These are phyloP conservation scores for Coptodon bakossiorum DNA, from an alignment of 2,113 vertebrate genomes.

Conservation along the genomic window DNA sequence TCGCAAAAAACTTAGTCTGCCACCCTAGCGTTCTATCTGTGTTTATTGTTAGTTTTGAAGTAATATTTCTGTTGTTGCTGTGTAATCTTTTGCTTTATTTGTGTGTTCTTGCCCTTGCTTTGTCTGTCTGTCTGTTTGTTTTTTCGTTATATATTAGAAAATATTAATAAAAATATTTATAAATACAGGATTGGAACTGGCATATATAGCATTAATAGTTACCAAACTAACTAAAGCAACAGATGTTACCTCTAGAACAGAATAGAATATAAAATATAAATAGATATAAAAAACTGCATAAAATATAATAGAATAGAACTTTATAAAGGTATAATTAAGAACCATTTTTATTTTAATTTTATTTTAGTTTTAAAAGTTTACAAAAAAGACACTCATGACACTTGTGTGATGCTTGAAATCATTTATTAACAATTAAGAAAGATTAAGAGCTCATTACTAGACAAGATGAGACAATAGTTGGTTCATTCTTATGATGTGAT, in stretches of 20 bases:
- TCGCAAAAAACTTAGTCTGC: too few species aligned
- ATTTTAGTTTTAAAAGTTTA: not conserved
- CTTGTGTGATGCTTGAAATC: conserved; percentile 23
- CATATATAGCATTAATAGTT: not conserved
- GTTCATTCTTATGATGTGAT: not conserved
- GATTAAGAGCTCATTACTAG: not conserved
- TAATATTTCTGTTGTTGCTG: too few species aligned
- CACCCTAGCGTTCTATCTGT: too few species aligned
- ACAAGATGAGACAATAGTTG: not conserved
- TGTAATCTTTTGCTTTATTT: too few species aligned
- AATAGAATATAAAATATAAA: not conserved
- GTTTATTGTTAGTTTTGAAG: too few species aligned
- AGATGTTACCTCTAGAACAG: not conserved
- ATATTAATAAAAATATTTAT: too few species aligned
- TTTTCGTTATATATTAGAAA: too few species aligned
- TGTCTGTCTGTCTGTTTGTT: too few species aligned
- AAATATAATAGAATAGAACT: not conserved
- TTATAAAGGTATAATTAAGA: not conserved
- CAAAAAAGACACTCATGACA: not conserved
- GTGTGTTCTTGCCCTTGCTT: too few species aligned
- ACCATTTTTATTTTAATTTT: not conserved
- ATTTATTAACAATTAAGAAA: conserved; percentile 43
- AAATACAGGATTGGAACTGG: too few species aligned
- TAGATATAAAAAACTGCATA: too few species aligned
- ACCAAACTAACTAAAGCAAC: not conserved